Evolutionary conservation across 2,888 invertebrate species (phyloP).

Genomic region (Selenia dentaria): DNA sequence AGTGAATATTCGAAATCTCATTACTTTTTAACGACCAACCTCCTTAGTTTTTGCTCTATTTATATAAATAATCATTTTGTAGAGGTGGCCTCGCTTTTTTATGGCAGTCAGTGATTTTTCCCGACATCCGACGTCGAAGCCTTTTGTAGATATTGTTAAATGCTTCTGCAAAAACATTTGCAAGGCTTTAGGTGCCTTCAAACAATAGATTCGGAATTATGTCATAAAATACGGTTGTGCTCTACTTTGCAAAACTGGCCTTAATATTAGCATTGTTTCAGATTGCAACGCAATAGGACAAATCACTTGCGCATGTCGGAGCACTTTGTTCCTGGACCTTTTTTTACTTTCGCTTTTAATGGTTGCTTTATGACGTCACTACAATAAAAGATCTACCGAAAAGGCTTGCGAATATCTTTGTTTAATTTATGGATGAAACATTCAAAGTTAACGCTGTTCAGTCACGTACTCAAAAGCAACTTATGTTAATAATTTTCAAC

Average conservation of each 20-base stretch:
- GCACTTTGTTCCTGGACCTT: conserved; percentile 57
- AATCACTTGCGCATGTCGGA: conserved; percentile 69
- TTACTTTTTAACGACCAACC: too few species aligned
- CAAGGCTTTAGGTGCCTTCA: conserved; percentile 61
- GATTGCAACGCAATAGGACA: conserved; percentile 66
- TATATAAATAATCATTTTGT: conserved; percentile 29
- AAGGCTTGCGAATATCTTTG: conserved; percentile 21
- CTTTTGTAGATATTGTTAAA: conserved; percentile 58
- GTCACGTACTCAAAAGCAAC: too few species aligned
- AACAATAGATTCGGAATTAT: conserved; percentile 53
- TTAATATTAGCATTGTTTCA: conserved; percentile 63
- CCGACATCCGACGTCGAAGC: conserved; percentile 48
- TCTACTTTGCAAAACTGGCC: conserved; percentile 67
- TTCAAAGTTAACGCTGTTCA: too few species aligned
- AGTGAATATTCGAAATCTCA: too few species aligned
- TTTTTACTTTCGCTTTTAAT: conserved; percentile 69
- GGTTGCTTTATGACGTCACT: conserved; percentile 43
- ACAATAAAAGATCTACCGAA: conserved; percentile 22
- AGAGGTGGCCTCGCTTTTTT: conserved; percentile 58
- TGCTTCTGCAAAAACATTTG: conserved; percentile 65
- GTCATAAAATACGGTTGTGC: conserved; percentile 68
- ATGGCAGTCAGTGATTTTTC: conserved; percentile 55
- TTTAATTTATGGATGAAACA: not conserved
- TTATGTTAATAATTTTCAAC: too few species aligned
- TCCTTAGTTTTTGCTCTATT: conserved; percentile 31